Percentiles rank a stretch among this genome's conserved stretches.
Evolutionary conservation across 2,797 vertebrate species (phyloP).

Genomic region (Hemibagrus guttatus): DNA sequence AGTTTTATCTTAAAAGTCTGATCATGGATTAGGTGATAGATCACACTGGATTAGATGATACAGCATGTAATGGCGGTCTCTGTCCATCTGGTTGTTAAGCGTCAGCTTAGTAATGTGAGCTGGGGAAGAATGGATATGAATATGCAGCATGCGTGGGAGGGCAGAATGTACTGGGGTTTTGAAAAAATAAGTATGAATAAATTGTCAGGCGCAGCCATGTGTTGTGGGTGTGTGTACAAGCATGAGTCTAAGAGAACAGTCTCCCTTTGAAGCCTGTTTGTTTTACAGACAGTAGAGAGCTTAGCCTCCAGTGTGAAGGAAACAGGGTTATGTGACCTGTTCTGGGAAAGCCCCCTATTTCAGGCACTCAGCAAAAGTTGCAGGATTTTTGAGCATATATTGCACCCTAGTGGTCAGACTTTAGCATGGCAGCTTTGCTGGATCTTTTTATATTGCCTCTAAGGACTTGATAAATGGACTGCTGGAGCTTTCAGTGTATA

Average conservation of each 20-base stretch:
- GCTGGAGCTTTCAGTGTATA: slow-evolving; percentile 15
- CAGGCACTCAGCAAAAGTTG: background rate
- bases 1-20: background rate
- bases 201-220: slow-evolving; percentile 27
- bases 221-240: slow-evolving; percentile 35
- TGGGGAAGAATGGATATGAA: slow-evolving; percentile 24
- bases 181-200: slow-evolving; percentile 17
- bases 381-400: slow-evolving; percentile 14
- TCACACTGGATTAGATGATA: background rate
- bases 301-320: slow-evolving; percentile 21
- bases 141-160: slow-evolving; percentile 38
- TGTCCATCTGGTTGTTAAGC: slow-evolving; percentile 12
- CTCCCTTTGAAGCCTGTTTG: slow-evolving; percentile 46
- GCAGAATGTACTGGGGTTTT: slow-evolving; percentile 20
- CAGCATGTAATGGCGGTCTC: background rate
- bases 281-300: slow-evolving; percentile 46
- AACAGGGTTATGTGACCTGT: slow-evolving; percentile 22
- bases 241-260: slow-evolving; percentile 37
- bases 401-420: slow-evolving; percentile 51
- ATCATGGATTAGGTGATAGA: background rate
- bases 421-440: background rate
- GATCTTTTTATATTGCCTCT: background rate
- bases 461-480: slow-evolving; percentile 18
- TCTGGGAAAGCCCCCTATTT: slow-evolving; percentile 49
- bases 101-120: slow-evolving; percentile 26